Conservation (phyloP, 2,797 vertebrate genomes). For the Rhinatrema bivittatum region DNA sequence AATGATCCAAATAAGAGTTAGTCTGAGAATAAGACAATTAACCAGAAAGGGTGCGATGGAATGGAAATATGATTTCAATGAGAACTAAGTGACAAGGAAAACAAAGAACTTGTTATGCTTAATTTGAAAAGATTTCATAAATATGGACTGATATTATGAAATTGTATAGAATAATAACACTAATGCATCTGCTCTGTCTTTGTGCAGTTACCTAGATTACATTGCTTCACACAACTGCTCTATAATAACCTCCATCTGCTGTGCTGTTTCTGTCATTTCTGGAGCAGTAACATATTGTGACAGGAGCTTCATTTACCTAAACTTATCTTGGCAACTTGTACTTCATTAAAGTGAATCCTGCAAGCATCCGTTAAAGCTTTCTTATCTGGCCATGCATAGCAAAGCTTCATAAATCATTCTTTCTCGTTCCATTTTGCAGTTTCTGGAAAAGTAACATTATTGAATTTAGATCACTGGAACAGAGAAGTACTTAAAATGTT, state of each 20-base stretch:
- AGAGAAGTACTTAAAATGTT: slow-evolving; percentile 56
- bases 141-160: slow-evolving; percentile 35
- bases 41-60: slow-evolving; percentile 20
- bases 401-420: slow-evolving; percentile 68
- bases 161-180: slow-evolving; percentile 47
- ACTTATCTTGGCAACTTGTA: slow-evolving; percentile 68
- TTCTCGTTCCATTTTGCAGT: slow-evolving; percentile 57
- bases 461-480: slow-evolving; percentile 58
- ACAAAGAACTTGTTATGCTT: slow-evolving; percentile 35
- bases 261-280: slow-evolving; percentile 54
- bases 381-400: slow-evolving; percentile 58
- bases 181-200: slow-evolving; percentile 50
- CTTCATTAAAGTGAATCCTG: slow-evolving; percentile 65
- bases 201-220: slow-evolving; percentile 56
- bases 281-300: slow-evolving; percentile 60
- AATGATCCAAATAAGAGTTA: slow-evolving; percentile 11
- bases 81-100: slow-evolving; percentile 38
- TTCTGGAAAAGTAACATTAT: slow-evolving; percentile 58
- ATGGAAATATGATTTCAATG: slow-evolving; percentile 23
- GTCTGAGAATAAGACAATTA: slow-evolving; percentile 13
- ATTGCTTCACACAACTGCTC: slow-evolving; percentile 50
- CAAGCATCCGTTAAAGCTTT: slow-evolving; percentile 63
- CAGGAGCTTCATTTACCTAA: slow-evolving; percentile 67
- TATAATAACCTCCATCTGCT: slow-evolving; percentile 63
- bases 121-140: slow-evolving; percentile 47